These are phyloP conservation scores for Microtus richardsoni DNA, from an alignment of 2,113 vertebrate species.

Conservation along the genomic window DNA sequence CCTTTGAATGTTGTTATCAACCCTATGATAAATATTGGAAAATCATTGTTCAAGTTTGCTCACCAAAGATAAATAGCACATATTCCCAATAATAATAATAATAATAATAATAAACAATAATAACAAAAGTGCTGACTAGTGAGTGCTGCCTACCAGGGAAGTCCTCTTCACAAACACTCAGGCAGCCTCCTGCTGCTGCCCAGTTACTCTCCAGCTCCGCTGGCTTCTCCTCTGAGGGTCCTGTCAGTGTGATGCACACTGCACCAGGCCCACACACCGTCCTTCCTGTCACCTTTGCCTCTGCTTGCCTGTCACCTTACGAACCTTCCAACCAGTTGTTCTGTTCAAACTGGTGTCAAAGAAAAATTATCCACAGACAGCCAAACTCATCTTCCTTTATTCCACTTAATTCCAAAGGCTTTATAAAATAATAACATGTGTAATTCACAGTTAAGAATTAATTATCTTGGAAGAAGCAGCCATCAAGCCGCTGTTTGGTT, in stretches of 20 bases:
- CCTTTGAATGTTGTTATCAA: constrained; percentile 34
- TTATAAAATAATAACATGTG: constrained; percentile 39
- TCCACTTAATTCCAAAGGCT: constrained; percentile 28
- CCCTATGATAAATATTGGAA: constrained; percentile 26
- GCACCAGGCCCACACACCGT: fast-evolving
- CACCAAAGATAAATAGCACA: background rate
- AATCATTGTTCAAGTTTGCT: constrained; percentile 4
- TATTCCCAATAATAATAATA: background rate
- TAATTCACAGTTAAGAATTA: constrained; percentile 38
- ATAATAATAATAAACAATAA: background rate
- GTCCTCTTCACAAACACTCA: background rate
- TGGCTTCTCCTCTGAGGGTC: background rate
- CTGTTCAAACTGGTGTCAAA: constrained; percentile 36
- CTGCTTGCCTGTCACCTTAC: background rate
- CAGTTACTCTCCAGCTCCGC: background rate
- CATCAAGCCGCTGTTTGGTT: constrained; percentile 20
- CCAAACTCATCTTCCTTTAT: constrained; percentile 1
- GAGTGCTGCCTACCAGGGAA: background rate
- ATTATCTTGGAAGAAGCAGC: background rate
- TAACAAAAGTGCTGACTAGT: background rate
- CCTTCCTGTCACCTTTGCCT: background rate
- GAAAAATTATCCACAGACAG: background rate
- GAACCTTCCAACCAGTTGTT: background rate
- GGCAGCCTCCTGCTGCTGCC: background rate
- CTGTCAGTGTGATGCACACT: background rate